Percentiles rank a stretch among this genome's conserved stretches.
phyloP scores from a whole-genome alignment of 2,888 invertebrate genomes.

The Electrophaes corylata region DNA sequence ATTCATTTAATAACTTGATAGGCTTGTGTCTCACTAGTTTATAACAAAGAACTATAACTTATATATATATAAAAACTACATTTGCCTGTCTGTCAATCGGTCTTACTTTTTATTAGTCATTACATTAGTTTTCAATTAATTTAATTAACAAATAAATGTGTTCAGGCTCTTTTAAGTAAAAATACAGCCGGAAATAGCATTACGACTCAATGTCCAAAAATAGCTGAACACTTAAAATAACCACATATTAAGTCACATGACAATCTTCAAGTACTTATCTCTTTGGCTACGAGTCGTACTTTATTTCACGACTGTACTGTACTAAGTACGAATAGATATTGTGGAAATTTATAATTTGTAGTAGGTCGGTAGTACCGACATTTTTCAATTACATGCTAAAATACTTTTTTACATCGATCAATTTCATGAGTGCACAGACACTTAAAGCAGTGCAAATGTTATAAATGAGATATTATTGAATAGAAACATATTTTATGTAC shows the following conservation, averaged over 20 bases:
- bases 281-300: not conserved
- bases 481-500: slow-evolving; percentile 6
- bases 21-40: slow-evolving; percentile 73
- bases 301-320: not conserved
- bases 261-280: not conserved
- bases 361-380: not conserved
- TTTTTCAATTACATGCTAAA: not conserved
- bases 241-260: not conserved
- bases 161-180: not conserved
- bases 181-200: slow-evolving; percentile 4
- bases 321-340: too few relatives aligned
- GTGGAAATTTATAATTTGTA: not conserved
- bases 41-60: slow-evolving; percentile 61
- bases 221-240: not conserved
- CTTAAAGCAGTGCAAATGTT: slow-evolving; percentile 1
- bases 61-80: slow-evolving; percentile 37
- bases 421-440: not conserved
- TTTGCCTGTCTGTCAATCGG: slow-evolving; percentile 10
- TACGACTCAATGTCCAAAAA: slow-evolving; percentile 1
- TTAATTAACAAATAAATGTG: not conserved
- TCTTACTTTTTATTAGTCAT: not conserved
- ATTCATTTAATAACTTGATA: slow-evolving; percentile 72
- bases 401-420: not conserved
- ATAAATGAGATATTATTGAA: slow-evolving; percentile 4
- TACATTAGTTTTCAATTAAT: slow-evolving; percentile 3